Evolutionary conservation across 2,888 invertebrate species (phyloP).

Genomic region (Drosophila kuntzei): DNA sequence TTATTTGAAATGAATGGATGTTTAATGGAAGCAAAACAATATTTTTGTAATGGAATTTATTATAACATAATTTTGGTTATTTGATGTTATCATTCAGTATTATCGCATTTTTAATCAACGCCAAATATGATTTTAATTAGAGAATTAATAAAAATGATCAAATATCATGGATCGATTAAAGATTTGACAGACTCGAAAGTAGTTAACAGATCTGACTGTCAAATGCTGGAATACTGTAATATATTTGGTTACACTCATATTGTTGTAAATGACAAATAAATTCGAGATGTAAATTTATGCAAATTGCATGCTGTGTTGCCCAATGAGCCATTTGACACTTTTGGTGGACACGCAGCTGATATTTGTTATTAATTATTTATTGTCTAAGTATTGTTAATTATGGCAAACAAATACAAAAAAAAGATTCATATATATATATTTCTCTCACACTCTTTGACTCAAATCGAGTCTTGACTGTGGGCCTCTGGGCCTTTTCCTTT

Average conservation of each 20-base stretch:
- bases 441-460: slow-evolving; percentile 23
- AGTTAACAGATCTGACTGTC: background rate
- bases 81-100: background rate
- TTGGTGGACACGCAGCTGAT: slow-evolving; percentile 61
- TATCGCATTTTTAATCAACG: background rate
- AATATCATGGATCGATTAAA: background rate
- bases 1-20: too few species aligned
- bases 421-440: slow-evolving; percentile 29
- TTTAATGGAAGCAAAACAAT: too few species aligned
- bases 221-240: slow-evolving; percentile 4
- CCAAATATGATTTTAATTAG: background rate
- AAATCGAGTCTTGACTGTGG: slow-evolving; percentile 7
- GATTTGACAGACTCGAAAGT: slow-evolving; percentile 1
- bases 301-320: slow-evolving; percentile 72
- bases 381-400: slow-evolving; percentile 70
- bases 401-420: slow-evolving; percentile 57
- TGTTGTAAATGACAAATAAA: slow-evolving; percentile 48
- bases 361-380: slow-evolving; percentile 76
- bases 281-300: slow-evolving; percentile 67
- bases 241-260: slow-evolving; percentile 15
- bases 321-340: slow-evolving; percentile 77
- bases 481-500: slow-evolving; percentile 66
- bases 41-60: too few species aligned
- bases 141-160: background rate
- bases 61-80: too few species aligned